Base-by-base conservation (phyloP, 2,113 vertebrate genomes). In the Anthoscopus minutus region DNA sequence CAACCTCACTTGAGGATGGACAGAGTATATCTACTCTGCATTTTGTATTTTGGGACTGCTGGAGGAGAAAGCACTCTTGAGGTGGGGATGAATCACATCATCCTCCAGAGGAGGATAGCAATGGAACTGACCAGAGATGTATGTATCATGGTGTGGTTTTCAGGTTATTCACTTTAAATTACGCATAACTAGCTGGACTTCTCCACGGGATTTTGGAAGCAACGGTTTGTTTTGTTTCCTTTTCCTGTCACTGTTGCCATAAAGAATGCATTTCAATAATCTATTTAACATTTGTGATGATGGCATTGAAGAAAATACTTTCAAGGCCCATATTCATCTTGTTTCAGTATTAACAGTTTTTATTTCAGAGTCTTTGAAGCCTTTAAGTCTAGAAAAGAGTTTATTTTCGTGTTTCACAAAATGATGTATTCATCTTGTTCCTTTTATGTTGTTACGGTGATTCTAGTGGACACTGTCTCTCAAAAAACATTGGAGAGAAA, bases 321-420 rank as follows among this genome's bases (percentile, higher is more conserved):
- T 97, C 86, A 93, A 79, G 89, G 62, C 74, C 23, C 44, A 8
- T 19, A 27, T n/a, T 94, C n/a, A 9, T 72, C 47, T 95, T 95
- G 30, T 91, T 96, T 93, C 94, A 95, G 67, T 87, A 86, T 92
- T 95, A 81, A 40, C 35, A 73, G 58, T 33, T 94, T 94, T 66
- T 83, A 56, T 89, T 95, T 88, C 33, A 50, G 38, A 58, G 56
- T 93, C 83, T 87, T 93, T 95, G 65, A 96, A 93, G 54, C 70
- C 81, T 96, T 89, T 67, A 79, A 58, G 66, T 92, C 40, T 88
- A 58, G 48, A 77, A 92, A 74, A 86, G 37, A 85, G 51, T 77
- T 95, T 95, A 94, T 88, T 95, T 94, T 94, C 89, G 51, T 90
- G 73, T 91, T 92, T 81, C 74, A 78, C 28, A 50, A 62, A 67